Evolutionary conservation across 2,888 invertebrate species (phyloP), one percentile per base, ranked within the genome.

Genomic region (Dryobota labecula): DNA sequence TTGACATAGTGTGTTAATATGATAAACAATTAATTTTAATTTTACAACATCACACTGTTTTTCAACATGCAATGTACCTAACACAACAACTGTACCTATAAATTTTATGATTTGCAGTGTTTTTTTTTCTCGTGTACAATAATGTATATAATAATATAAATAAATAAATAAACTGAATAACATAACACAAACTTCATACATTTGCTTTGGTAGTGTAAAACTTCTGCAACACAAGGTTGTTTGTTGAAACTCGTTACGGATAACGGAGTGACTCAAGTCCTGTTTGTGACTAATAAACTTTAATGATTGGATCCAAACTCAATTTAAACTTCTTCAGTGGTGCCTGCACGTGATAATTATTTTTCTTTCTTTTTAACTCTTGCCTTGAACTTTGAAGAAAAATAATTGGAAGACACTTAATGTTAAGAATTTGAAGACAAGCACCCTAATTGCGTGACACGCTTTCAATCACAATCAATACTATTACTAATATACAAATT

Each of bases 201-300:
- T n/a, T 49, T 45, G 2, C 41, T 27, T 49, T 0, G 20, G 27
- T n/a, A 43, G 0, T 13, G 33, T 18, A 30, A 58, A 58, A 66
- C 60, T 74, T 69, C 45, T 53, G 51, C 49, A 54, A 38, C 33
- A 33, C 15, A 47, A 67, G 20, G 15, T 70, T 69, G 41, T 73
- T 64, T 61, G 43, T 47, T 27, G 11, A 30, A 57, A 38, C 30
- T 69, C 60, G 36, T 69, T 41, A 53, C 45, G 43, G 18, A 11
- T 24, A 70, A 63, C 20, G 56, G 54, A 64, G 33, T 66, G 41
- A 51, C 9, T 38, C 36, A 60, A 54, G 54, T 24, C 2, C 53
- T 41, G 24, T 73, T 80, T 69, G 64, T 70, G 53, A 68, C 58
- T 49, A 57, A 77, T 62, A 70, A 66, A 71, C 7, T 65, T 61